phyloP scores from a whole-genome alignment of 2,797 vertebrate genomes.

The Brachyalestes nurse region DNA sequence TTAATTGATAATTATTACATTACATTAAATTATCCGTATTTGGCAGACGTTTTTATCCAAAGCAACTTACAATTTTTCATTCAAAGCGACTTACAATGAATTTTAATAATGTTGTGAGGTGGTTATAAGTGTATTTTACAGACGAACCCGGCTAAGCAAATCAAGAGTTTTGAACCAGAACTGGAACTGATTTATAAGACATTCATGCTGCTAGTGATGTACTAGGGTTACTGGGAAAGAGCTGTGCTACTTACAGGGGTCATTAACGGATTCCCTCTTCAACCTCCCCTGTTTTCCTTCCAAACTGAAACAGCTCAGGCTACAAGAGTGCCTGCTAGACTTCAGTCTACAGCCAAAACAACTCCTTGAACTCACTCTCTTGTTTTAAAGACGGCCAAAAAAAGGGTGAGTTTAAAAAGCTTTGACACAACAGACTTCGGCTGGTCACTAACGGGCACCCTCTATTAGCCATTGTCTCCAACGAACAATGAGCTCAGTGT shows the following conservation, averaged over 20 bases:
- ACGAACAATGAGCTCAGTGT: conserved; percentile 45
- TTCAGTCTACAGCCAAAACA: not conserved
- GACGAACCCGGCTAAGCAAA: too few species aligned
- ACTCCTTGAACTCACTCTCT: not conserved
- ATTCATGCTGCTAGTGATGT: too few species aligned
- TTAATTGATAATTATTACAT: too few species aligned
- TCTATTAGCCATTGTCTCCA: conserved; percentile 32
- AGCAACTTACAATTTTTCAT: too few species aligned
- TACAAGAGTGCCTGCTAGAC: not conserved
- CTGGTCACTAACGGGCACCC: conserved; percentile 25
- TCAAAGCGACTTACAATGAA: not conserved
- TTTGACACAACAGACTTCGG: conserved; percentile 21
- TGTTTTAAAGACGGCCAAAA: conserved; percentile 8
- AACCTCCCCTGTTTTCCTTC: not conserved
- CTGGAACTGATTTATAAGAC: too few species aligned
- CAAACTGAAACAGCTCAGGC: not conserved
- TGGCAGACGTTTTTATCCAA: too few species aligned
- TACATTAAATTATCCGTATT: too few species aligned
- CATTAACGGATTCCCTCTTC: not conserved
- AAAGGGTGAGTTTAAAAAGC: not conserved
- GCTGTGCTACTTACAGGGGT: not conserved
- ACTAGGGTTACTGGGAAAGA: not conserved
- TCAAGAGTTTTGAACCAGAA: too few species aligned
- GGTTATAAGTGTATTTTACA: too few species aligned
- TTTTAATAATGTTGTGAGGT: not conserved